phyloP scores from a whole-genome alignment of 2,797 vertebrate genomes.

The Lacerta agilis region DNA sequence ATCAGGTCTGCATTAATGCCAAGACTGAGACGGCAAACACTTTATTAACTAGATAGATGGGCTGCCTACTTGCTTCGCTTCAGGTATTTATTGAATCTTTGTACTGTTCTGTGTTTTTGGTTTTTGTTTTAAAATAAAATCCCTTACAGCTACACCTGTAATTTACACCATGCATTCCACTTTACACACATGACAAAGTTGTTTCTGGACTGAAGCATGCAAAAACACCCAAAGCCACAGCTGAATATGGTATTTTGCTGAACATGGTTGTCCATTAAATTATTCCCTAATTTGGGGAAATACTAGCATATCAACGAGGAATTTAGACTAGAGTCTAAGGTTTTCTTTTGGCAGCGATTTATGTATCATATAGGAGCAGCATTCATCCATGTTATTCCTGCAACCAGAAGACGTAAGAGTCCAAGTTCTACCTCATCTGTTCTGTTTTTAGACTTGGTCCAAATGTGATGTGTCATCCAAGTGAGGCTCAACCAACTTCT shows the following conservation, averaged over 20 bases:
- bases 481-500: background rate
- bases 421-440: background rate
- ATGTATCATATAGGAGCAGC: background rate
- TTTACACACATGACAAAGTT: background rate
- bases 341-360: background rate
- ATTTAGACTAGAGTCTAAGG: background rate
- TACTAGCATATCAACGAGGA: background rate
- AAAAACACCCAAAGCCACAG: background rate
- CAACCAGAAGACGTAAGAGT: background rate
- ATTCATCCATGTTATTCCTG: background rate
- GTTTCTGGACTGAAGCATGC: background rate
- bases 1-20: constrained; percentile 17
- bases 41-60: background rate
- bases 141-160: constrained; percentile 1
- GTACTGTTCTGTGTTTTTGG: background rate
- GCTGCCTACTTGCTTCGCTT: background rate
- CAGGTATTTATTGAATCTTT: constrained; percentile 1
- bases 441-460: background rate
- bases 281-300: background rate
- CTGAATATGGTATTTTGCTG: background rate
- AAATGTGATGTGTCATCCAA: background rate
- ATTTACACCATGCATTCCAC: background rate
- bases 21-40: constrained; percentile 2
- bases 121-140: background rate
- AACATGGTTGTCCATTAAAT: background rate